These are phyloP conservation scores for Misgurnus mizolepis DNA, from an alignment of 2,113 vertebrate species.

Conservation along the genomic window DNA sequence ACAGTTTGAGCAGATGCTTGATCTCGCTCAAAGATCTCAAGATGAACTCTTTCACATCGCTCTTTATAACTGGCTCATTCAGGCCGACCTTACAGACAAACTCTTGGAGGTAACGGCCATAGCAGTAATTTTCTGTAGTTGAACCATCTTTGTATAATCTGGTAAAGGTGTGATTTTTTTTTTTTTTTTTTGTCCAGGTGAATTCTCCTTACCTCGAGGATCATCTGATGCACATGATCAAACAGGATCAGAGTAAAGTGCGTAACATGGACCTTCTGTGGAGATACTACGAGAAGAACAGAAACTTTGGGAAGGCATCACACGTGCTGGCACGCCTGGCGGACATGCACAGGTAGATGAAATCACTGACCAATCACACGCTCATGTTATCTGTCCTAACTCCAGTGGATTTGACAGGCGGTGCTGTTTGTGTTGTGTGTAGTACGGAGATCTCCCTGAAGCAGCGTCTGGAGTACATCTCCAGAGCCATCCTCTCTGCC, in stretches of 20 bases:
- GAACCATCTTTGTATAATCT: no score
- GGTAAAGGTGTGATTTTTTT: no score
- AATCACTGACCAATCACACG: neutral
- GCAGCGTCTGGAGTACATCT: constrained; percentile 93
- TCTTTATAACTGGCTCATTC: constrained; percentile 96
- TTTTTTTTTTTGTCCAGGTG: constrained; percentile 72
- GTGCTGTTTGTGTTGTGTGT: constrained; percentile 16
- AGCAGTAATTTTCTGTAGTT: no score
- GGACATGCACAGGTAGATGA: constrained; percentile 89
- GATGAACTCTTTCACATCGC: constrained; percentile 97
- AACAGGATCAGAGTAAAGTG: constrained; percentile 94
- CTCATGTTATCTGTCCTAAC: no score
- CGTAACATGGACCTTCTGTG: constrained; percentile 96
- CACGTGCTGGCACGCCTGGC: constrained; percentile 89
- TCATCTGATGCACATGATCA: constrained; percentile 92
- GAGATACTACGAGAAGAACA: constrained; percentile 95
- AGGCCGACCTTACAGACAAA: constrained; percentile 91
- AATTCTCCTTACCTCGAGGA: constrained; percentile 94
- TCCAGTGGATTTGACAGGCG: no score
- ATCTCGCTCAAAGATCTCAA: constrained; percentile 88
- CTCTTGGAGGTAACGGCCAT: constrained; percentile 83
- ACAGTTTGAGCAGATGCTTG: constrained; percentile 95
- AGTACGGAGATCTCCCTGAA: constrained; percentile 96
- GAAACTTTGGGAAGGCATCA: constrained; percentile 91
- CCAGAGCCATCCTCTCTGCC: constrained; percentile 94